A percentile compares a stretch with the other conserved stretches of the same genome.
phyloP scores from a whole-genome alignment of 2,888 invertebrate genomes.

The Mythimna lalbum region DNA sequence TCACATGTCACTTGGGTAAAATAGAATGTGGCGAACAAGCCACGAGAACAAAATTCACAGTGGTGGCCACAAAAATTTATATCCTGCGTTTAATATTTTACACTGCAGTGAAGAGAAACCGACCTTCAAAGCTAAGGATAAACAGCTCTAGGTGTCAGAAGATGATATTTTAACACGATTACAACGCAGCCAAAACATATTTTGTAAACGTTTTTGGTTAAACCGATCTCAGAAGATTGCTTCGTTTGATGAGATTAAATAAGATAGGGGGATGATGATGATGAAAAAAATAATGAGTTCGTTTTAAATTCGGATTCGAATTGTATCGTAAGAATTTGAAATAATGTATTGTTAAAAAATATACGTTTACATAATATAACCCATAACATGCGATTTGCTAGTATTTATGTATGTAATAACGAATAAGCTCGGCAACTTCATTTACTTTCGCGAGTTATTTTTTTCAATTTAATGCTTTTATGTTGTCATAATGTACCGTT shows the following conservation, averaged over 20 bases:
- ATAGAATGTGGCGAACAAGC: constrained; percentile 61
- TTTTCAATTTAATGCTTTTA: constrained; percentile 1
- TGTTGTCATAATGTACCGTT: not conserved
- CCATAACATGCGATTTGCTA: not conserved
- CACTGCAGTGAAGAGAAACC: constrained; percentile 60
- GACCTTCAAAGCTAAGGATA: constrained; percentile 57
- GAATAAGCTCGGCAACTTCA: not conserved
- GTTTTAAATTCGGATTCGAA: not conserved
- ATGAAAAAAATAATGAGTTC: constrained; percentile 17
- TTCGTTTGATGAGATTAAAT: constrained; percentile 54
- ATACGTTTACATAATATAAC: not conserved
- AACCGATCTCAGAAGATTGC: constrained; percentile 52
- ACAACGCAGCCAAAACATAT: constrained; percentile 53
- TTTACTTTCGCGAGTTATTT: not conserved
- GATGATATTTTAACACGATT: constrained; percentile 60
- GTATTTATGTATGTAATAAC: not conserved
- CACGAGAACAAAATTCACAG: constrained; percentile 65
- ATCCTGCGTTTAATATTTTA: constrained; percentile 67
- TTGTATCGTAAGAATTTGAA: not conserved
- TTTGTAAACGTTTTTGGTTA: constrained; percentile 55
- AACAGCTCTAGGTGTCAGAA: constrained; percentile 51
- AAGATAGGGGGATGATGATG: constrained; percentile 48
- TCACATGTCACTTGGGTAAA: constrained; percentile 59
- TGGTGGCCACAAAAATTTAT: constrained; percentile 57
- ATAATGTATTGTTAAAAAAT: not conserved